Conservation (phyloP, 2,888 invertebrate genomes). For the Dolichomitus sp. region DNA sequence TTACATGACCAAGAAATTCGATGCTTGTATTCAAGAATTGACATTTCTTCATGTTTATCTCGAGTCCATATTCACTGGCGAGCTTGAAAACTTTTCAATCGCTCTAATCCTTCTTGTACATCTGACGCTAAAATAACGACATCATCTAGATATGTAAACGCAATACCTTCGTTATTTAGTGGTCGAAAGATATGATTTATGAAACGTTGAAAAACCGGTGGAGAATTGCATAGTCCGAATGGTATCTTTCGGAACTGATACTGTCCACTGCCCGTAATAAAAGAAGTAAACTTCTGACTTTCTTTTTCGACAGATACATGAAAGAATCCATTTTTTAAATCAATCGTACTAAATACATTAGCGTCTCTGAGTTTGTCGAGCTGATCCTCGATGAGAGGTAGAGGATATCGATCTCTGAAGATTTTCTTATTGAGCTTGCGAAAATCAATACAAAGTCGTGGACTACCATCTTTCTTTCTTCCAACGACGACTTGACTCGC, state of each 20-base stretch:
- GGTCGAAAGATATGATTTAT: conserved; percentile 69
- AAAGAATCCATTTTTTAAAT: conserved; percentile 72
- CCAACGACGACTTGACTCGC: conserved; percentile 71
- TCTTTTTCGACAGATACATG: conserved; percentile 69
- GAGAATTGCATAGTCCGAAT: conserved; percentile 53
- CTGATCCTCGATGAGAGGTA: conserved; percentile 73
- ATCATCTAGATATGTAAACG: conserved; percentile 59
- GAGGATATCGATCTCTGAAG: conserved; percentile 69
- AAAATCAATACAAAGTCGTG: conserved; percentile 70
- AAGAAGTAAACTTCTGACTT: conserved; percentile 72
- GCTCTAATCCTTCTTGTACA: conserved; percentile 42
- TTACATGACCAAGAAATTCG: conserved; percentile 63
- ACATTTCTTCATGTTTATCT: conserved; percentile 68
- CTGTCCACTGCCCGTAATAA: conserved; percentile 68
- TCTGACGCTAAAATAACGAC: conserved; percentile 63
- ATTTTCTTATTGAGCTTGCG: conserved; percentile 68
- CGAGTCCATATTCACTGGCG: conserved; percentile 57
- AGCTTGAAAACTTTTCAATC: conserved; percentile 47
- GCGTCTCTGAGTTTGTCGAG: conserved; percentile 67
- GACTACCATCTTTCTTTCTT: conserved; percentile 63
- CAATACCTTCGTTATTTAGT: conserved; percentile 18
- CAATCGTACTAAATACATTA: conserved; percentile 66
- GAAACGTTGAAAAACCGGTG: conserved; percentile 55
- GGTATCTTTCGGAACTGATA: conserved; percentile 67
- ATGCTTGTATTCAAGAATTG: conserved; percentile 51